Conservation (phyloP, 2,113 vertebrate genomes). For the Nycticryphes semicollaris region DNA sequence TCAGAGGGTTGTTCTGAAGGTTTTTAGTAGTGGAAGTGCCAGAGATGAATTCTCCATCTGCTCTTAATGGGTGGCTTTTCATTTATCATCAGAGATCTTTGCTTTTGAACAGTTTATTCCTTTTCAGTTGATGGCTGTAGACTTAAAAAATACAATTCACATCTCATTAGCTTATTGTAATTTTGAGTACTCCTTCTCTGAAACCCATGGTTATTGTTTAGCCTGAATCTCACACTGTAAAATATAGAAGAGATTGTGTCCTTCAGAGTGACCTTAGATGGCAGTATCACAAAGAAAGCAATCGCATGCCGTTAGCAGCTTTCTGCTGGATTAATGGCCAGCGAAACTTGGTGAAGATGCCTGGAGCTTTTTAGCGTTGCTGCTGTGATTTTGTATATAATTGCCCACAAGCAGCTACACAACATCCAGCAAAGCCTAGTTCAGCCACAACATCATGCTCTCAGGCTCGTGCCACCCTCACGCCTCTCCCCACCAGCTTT, state of each 20-base stretch:
- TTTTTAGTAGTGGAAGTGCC: not conserved
- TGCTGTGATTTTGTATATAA: not conserved
- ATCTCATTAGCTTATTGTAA: not conserved
- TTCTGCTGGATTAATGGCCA: constrained; percentile 33
- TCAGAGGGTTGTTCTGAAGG: not conserved
- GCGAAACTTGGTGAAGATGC: not conserved
- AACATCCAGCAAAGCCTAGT: not conserved
- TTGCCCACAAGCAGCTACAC: not conserved
- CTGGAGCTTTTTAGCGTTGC: not conserved
- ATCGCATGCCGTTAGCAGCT: constrained; percentile 37
- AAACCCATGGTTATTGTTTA: not conserved
- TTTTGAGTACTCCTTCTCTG: not conserved
- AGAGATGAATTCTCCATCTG: not conserved
- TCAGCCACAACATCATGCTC: not conserved
- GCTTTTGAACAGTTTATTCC: not conserved
- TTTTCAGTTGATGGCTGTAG: not conserved
- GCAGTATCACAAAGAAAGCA: not conserved
- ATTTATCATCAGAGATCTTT: not conserved
- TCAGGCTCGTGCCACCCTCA: not conserved
- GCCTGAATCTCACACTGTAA: not conserved
- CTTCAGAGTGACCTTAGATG: constrained; percentile 1
- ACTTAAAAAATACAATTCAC: not conserved
- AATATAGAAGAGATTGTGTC: not conserved
- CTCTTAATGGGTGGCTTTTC: not conserved
- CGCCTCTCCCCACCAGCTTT: not conserved